Evolutionary conservation across 2,113 vertebrate genomes (phyloP), one percentile per base, ranked within the genome.

Genomic region (Papio anubis): DNA sequence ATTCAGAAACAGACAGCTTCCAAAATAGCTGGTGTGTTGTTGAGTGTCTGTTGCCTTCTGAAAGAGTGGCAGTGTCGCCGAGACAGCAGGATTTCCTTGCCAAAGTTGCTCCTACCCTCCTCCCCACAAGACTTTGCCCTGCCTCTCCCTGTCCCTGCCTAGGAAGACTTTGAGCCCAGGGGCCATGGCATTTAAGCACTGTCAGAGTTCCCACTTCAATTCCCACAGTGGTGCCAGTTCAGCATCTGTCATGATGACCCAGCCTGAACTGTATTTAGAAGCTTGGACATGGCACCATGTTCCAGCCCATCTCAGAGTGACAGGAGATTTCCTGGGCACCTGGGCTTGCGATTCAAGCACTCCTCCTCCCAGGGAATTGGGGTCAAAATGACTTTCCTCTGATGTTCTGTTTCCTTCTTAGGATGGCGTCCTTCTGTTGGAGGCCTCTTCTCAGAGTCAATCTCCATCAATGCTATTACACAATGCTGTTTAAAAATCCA

Each of bases 241-340:
- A 75, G 97, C 97, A 98, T 97, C 96, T 98, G 98, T 97, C 97
- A 79, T 48, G 85, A 88, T 97, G 98, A 98, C 97, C 97, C 90
- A 96, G 97, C 95, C 96, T 97, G 96, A 98, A 98, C 98, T 93
- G 97, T 95, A 97, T 98, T 98, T 98, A 97, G 97, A 98, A 97
- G 70, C 97, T 97, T n/a, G 9, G 94, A 50, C 96, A 95, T 57
- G 57, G 96, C 88, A 95, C 93, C 35, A 3, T 78, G 93, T 97
- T 81, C 96, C 75, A 32, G 43, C 72, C 90, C 72, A 16, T 95
- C 93, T 97, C 78, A 79, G 93, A 97, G 66, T 94, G 95, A 97
- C 96, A 95, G 94, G 98, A 98, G 98, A 98, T 98, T 98, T 97
- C 98, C 98, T 98, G 97, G 97, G 92, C 96, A 96, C 87, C 97